These are phyloP conservation scores for Onychomys arenicola DNA, from an alignment of 2,797 vertebrate species.

Conservation along the genomic window DNA sequence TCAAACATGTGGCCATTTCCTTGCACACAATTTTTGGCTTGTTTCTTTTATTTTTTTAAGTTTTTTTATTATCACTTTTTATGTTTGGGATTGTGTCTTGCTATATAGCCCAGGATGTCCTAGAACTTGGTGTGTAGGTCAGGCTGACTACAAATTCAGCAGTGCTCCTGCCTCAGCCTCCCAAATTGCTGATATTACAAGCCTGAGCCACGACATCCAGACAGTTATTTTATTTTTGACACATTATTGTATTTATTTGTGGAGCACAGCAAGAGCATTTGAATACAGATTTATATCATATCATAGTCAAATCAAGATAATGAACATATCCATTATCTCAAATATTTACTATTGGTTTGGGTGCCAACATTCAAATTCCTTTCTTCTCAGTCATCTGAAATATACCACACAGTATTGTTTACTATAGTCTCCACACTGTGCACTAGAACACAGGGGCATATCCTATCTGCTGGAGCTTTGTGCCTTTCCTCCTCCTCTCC, in stretches of 20 bases:
- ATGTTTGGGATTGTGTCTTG: not conserved
- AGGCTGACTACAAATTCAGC: not conserved
- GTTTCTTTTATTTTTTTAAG: not conserved
- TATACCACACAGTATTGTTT: not conserved
- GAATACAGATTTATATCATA: not conserved
- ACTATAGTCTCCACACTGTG: not conserved
- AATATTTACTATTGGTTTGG: not conserved
- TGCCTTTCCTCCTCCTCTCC: not conserved
- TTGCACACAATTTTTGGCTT: not conserved
- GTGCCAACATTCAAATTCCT: not conserved
- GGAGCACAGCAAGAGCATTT: not conserved
- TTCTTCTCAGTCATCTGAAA: not conserved
- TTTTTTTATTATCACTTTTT: not conserved
- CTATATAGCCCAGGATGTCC: not conserved
- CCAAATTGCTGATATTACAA: not conserved
- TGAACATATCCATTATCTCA: not conserved
- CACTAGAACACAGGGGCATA: not conserved
- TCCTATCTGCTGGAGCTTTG: not conserved
- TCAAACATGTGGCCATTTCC: constrained; percentile 15
- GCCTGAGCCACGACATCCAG: not conserved
- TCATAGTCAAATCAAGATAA: not conserved
- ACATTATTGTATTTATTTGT: not conserved
- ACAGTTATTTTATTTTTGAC: not conserved
- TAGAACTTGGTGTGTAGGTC: not conserved
- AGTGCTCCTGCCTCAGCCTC: not conserved